These are phyloP conservation scores for Caenorhabditis parvicauda DNA, from an alignment of 2,888 invertebrate genomes.

Conservation along the genomic window DNA sequence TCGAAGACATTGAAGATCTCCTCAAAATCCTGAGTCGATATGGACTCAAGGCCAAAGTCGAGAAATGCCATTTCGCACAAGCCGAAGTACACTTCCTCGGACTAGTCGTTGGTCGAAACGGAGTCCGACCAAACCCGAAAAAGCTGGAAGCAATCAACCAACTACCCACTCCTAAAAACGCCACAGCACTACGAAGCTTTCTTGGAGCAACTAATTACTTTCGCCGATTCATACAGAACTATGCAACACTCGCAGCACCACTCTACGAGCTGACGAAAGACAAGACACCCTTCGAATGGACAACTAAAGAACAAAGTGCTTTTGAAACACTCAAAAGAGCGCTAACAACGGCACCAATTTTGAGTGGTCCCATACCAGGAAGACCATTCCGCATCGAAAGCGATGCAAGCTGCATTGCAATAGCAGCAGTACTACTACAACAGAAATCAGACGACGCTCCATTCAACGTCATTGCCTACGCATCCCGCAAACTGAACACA, in stretches of 20 bases:
- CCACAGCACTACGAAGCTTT: constrained; percentile 15
- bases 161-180: constrained; percentile 12
- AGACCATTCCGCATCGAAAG: constrained; percentile 19
- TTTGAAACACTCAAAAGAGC: constrained; percentile 11
- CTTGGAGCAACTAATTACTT: constrained; percentile 16
- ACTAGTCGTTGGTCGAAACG: constrained; percentile 16
- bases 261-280: constrained; percentile 13
- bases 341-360: constrained; percentile 9
- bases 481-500: constrained; percentile 4
- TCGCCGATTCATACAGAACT: constrained; percentile 19
- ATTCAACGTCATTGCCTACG: constrained; percentile 9
- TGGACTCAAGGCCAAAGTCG: constrained; percentile 24
- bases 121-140: constrained; percentile 23
- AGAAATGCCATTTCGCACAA: constrained; percentile 24
- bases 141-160: constrained; percentile 17
- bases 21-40: constrained; percentile 7
- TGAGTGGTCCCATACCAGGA: constrained; percentile 10
- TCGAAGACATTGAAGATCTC: constrained; percentile 22
- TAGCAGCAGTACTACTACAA: constrained; percentile 20
- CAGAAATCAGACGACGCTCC: constrained; percentile 6
- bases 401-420: constrained; percentile 15
- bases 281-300: constrained; percentile 14
- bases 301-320: not conserved
- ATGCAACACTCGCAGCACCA: constrained; percentile 10
- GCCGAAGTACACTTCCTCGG: constrained; percentile 27